Evolutionary conservation across 2,113 vertebrate genomes (phyloP), one percentile per base, ranked within the genome.

Genomic region (Pimephales promelas): DNA sequence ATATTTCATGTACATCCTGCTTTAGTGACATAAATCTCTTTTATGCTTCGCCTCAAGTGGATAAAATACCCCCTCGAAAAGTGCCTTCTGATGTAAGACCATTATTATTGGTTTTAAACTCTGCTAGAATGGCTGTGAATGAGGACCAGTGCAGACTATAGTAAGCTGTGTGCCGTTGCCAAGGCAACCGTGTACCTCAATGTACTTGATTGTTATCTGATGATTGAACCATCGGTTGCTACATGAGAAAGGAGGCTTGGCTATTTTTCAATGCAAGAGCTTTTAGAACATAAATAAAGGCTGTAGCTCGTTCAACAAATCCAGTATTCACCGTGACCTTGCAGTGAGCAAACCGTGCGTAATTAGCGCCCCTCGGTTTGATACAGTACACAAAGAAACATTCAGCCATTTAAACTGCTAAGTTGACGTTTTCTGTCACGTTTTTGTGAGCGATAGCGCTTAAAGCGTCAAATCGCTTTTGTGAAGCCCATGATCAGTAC

Each of bases 131-230:
- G 74, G 49, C 74, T 18, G 22, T 81, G 79, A 70, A 47, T 74
- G 68, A 71, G 57, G 77, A 14, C 47, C 78, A 34, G 62, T 5
- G 49, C 36, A 10, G 54, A 68, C 47, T 71, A 70, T 10, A 9
- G n/a, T 24, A 68, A 81, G 56, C 45, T 45, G 8, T 82, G 71
- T 66, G 73, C 47, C 26, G 79, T 86, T 82, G 61, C 72, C 79
- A 71, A 56, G 84, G 62, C 73, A 86, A 86, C 84, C 10, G 22
- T 62, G 72, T 77, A 45, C 64, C 79, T 80, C 79, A 66, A 70
- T 78, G 84, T 82, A 43, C 79, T 86, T 34, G 61, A 77, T 75
- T 70, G 31, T 77, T 59, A 76, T 82, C 79, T 74, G 84, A 75
- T 68, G 72, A 64, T 31, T 57, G 61, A 77, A 77, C 24, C 64